Conservation (phyloP, 2,888 invertebrate genomes). For the Epinotia demarniana region DNA sequence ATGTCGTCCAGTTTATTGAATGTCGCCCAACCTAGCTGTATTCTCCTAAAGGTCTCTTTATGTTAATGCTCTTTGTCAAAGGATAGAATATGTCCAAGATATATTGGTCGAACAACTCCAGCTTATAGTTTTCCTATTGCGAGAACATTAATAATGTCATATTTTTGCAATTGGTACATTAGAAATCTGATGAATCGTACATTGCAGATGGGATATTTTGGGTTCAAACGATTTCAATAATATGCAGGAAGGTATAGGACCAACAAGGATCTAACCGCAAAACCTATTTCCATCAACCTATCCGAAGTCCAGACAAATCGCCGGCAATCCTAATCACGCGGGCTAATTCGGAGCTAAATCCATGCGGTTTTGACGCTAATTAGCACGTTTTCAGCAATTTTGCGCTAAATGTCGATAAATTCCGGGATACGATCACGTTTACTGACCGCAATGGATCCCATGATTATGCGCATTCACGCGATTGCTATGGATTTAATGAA, state of each 20-base stretch:
- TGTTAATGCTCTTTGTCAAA: too few species aligned
- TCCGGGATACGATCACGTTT: conserved; percentile 7
- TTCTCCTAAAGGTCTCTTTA: too few species aligned
- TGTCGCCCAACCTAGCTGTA: too few species aligned
- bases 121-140: too few species aligned
- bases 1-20: too few species aligned
- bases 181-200: too few species aligned
- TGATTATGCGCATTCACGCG: not conserved
- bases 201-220: not conserved
- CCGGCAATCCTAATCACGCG: conserved; percentile 19
- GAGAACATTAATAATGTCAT: too few species aligned
- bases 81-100: too few species aligned
- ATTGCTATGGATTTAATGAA: not conserved
- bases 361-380: conserved; percentile 30
- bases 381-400: conserved; percentile 28
- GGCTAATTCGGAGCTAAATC: conserved; percentile 31
- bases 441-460: not conserved
- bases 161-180: not conserved
- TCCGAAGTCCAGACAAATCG: conserved; percentile 16
- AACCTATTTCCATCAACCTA: not conserved
- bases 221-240: not conserved
- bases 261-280: not conserved
- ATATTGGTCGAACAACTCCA: too few species aligned
- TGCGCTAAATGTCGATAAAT: conserved; percentile 20
- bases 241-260: not conserved